Evolutionary conservation across 2,113 vertebrate genomes (phyloP), one percentile per base, ranked within the genome.

Genomic region (Argyrosomus japonicus): DNA sequence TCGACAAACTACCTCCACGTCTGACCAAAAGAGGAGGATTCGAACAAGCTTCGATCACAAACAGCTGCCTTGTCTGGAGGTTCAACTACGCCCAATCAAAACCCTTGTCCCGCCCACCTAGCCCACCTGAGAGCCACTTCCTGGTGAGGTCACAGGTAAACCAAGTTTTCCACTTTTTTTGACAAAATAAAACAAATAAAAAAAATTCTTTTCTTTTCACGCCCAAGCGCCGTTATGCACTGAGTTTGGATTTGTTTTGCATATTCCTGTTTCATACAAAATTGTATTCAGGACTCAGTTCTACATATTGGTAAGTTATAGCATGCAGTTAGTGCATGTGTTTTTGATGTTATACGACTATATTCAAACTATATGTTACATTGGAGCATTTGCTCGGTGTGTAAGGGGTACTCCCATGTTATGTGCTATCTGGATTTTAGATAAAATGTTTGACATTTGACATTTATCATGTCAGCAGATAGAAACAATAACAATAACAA

Each of bases 1-100:
- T 61, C 57, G 10, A 58, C 17, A 3, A 29, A 32, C 43, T 15
- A 19, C 18, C 0, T n/a, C 27, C 15, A 11, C 4, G 1, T 25
- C 12, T 14, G 6, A 0, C 7, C 2, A 2, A 12, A 0, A 2
- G 1, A 1, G 10, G n/a, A 9, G 1, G 10, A 79, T 21, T 75
- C 62, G 4, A 4, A n/a, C 11, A n/a, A 0, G 29, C 15, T 27
- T 63, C 5, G 11, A 2, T 4, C n/a, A 2, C 1, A 2, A 48
- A 27, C 21, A 62, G 45, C 36, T n/a, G 47, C 7, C 5, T 53
- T 86, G 89, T 21, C 36, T 9, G 36, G 36, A 40, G 36, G 40
- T 9, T 17, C 12, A 29, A 11, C 60, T 10, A 10, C 51, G 48
- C 0, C 87, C 87, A 86, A 90, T 86, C 56, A 51, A 27, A 77